Percentiles rank a stretch among this genome's conserved stretches.
These are phyloP conservation scores for Brotogeris chrysoptera DNA, from an alignment of 2,797 vertebrate species.

Conservation along the genomic window DNA sequence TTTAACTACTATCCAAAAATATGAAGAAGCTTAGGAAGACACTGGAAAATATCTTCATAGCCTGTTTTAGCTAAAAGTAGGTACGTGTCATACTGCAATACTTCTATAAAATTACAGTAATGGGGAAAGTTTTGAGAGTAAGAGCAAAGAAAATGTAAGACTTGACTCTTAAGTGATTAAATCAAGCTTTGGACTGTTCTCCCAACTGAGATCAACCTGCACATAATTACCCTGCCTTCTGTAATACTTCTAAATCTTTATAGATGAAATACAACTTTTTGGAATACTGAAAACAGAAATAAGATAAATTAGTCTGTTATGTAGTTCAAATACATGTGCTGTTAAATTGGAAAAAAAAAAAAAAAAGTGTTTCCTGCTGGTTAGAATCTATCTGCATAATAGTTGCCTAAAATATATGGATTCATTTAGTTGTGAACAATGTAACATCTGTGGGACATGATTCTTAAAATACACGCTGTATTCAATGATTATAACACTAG, in stretches of 20 bases:
- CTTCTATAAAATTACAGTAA: not conserved
- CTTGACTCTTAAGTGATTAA: not conserved
- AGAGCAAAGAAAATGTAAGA: not conserved
- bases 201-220: not conserved
- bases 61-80: not conserved
- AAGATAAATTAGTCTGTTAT: not conserved
- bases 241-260: not conserved
- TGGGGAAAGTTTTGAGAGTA: not conserved
- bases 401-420: conserved; percentile 14
- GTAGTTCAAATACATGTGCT: not conserved
- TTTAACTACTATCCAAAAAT: not conserved
- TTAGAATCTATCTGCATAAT: conserved; percentile 4
- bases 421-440: conserved; percentile 48
- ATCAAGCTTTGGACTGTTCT: not conserved
- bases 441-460: conserved; percentile 40
- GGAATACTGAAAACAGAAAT: not conserved
- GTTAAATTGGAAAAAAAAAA: not conserved
- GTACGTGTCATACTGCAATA: not conserved
- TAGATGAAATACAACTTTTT: not conserved
- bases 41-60: not conserved
- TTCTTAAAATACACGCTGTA: conserved; percentile 48
- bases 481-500: not conserved
- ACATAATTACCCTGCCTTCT: not conserved
- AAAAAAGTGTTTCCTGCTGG: not conserved
- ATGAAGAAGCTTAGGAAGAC: not conserved